A percentile compares a stretch with the other conserved stretches of the same genome.
phyloP scores from a whole-genome alignment of 2,113 vertebrate species.

The Neodontobutis hainanensis region DNA sequence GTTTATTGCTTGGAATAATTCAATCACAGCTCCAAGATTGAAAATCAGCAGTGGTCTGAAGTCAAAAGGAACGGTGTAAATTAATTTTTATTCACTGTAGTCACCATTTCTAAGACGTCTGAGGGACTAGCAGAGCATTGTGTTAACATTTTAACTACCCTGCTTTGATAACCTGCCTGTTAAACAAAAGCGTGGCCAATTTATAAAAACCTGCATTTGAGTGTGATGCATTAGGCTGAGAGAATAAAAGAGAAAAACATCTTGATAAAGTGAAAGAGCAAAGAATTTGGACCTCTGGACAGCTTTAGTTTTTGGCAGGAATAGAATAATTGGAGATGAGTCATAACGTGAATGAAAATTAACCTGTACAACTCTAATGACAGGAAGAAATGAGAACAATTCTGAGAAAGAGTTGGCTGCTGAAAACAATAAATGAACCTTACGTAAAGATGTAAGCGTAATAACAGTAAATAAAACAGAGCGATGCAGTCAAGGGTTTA shows the following conservation, averaged over 20 bases:
- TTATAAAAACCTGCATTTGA: neutral
- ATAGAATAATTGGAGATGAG: conserved; percentile 50
- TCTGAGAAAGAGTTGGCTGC: conserved; percentile 2
- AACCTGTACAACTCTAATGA: conserved; percentile 20
- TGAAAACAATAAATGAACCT: conserved; percentile 18
- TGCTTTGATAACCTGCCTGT: conserved; percentile 11
- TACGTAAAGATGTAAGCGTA: conserved; percentile 23
- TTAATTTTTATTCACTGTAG: neutral
- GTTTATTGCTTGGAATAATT: conserved; percentile 5
- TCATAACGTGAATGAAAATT: conserved; percentile 35
- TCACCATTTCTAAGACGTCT: neutral
- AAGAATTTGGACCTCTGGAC: neutral
- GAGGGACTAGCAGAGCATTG: neutral
- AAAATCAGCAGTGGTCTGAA: neutral
- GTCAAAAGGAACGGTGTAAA: neutral
- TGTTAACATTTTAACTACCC: neutral
- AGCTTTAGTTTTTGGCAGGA: conserved; percentile 29
- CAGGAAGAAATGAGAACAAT: conserved; percentile 25
- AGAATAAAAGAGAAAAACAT: conserved; percentile 17
- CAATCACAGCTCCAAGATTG: neutral
- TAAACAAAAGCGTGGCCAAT: neutral
- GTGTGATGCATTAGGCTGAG: conserved; percentile 4
- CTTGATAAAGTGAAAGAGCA: conserved; percentile 16
- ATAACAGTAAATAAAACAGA: neutral
- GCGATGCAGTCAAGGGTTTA: neutral